phyloP scores from a whole-genome alignment of 1,140 invertebrate species.

The Gryllus bimaculatus region DNA sequence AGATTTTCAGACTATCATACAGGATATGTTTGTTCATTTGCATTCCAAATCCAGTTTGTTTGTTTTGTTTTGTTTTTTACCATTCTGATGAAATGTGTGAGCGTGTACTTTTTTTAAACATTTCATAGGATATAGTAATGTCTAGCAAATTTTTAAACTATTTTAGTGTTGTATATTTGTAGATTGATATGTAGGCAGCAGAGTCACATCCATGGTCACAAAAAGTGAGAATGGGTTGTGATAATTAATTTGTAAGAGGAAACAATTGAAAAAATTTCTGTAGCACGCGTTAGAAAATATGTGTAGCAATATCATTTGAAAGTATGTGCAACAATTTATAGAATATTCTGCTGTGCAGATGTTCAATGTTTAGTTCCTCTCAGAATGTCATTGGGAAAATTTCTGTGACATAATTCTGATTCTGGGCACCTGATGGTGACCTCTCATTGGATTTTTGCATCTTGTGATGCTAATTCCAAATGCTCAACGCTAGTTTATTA shows the following conservation, averaged over 20 bases:
- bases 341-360: slow-evolving; percentile 4
- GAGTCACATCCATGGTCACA: neutral
- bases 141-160: neutral
- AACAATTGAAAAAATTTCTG: neutral
- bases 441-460: neutral
- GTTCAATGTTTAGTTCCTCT: slow-evolving; percentile 4
- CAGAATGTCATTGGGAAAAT: neutral
- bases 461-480: neutral
- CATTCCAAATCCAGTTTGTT: neutral
- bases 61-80: neutral
- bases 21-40: neutral
- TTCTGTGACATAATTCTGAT: slow-evolving; percentile 1
- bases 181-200: neutral
- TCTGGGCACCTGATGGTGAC: neutral
- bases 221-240: neutral
- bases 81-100: neutral
- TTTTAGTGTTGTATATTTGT: slow-evolving; percentile 6
- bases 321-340: neutral
- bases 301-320: neutral
- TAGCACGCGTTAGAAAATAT: neutral
- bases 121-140: neutral
- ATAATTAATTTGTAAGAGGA: neutral
- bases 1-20: neutral
- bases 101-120: neutral
- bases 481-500: neutral